Base-by-base conservation (phyloP, 2,113 vertebrate genomes). In the Engystomops pustulosus region DNA sequence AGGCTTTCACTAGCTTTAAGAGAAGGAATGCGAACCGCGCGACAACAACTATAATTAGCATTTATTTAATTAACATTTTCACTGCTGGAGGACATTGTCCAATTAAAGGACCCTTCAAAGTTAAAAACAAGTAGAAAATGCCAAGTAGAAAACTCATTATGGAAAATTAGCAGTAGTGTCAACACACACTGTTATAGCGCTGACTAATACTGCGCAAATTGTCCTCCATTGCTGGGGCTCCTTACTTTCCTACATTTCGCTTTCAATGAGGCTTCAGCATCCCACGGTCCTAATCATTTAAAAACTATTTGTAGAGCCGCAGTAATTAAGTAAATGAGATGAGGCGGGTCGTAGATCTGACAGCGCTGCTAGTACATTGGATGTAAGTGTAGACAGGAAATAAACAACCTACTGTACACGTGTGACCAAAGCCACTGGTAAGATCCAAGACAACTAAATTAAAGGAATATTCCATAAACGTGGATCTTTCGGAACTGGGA, bases 41-140 rank as follows among this genome's bases (percentile, higher is more conserved):
- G 15, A 51, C 17, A n/a, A n/a, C 45, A 17, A 49, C 45, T 51
- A 15, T 67, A 70, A 81, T 80, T 67, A 51, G 25, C 58, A 34
- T 80, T 70, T 81, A 14, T 53, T 69, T 53, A 69, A 81, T 83
- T 83, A 83, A 83, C 81, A 75, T 74, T 45, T 83, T 83, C 69
- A 47, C 81, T 83, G 81, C 81, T 75, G 81, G 81, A 75, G 81
- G 70, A 83, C 41, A 74, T 36, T 17, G 55, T 60, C 41, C 51
- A 83, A 83, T 74, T 83, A 75, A 7, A 38, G 70, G 69, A 23
- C 51, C 53, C 69, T 75, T 83, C 81, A 83, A 75, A 55, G 47
- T 34, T 55, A 58, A 72, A 58, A 83, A 49, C 30, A 68, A 49
- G 18, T 32, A 30, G 51, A 17, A 75, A 83, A 82, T 75, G 70